Evolutionary conservation across 1,140 invertebrate species (phyloP).

Genomic region (Magallana angulata): DNA sequence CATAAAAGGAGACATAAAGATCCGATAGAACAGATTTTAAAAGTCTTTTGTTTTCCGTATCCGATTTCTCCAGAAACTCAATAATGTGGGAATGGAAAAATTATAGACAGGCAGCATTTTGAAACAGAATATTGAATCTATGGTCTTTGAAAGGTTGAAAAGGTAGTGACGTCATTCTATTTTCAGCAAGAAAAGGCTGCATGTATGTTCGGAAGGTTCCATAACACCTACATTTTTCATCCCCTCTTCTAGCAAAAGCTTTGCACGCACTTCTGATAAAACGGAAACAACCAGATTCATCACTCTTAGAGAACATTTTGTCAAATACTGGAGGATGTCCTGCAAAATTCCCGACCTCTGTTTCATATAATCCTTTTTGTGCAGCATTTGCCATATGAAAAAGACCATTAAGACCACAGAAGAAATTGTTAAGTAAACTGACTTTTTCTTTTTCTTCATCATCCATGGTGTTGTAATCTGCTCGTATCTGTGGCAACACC

Average conservation of each 20-base stretch:
- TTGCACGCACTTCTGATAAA: conserved; percentile 4
- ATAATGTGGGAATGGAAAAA: conserved; percentile 28
- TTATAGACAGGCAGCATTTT: conserved; percentile 41
- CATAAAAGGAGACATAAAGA: conserved; percentile 47
- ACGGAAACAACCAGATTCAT: conserved; percentile 19
- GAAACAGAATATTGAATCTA: conserved; percentile 52
- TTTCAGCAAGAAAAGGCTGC: conserved; percentile 41
- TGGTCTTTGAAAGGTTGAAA: conserved; percentile 36
- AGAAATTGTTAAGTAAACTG: too few species aligned
- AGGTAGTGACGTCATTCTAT: conserved; percentile 2
- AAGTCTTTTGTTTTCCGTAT: conserved; percentile 46
- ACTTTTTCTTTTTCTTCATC: too few species aligned
- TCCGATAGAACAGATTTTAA: conserved; percentile 47
- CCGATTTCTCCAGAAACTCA: conserved; percentile 13
- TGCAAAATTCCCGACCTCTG: conserved; percentile 22
- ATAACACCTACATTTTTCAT: neutral
- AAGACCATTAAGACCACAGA: neutral
- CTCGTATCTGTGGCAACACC: too few species aligned
- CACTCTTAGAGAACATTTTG: neutral
- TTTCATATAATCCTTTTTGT: conserved; percentile 1
- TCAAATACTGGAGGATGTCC: neutral
- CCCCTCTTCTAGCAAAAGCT: conserved; percentile 9
- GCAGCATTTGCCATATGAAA: conserved; percentile 45
- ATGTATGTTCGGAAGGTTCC: neutral
- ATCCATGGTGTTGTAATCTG: too few species aligned